phyloP scores from a whole-genome alignment of 2,113 vertebrate species.

The Misgurnus mizolepis region DNA sequence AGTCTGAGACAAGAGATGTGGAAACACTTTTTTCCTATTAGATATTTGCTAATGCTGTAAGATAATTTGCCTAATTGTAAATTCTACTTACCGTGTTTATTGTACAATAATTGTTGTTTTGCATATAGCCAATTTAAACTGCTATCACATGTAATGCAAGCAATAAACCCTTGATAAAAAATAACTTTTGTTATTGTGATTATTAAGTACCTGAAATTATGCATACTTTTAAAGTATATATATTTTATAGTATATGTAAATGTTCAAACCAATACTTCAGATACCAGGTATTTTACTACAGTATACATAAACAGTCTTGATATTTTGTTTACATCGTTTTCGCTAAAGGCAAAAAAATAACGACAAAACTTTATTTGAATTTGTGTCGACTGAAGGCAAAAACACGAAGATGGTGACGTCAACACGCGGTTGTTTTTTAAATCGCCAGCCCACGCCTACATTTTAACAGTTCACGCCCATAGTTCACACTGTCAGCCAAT shows the following conservation, averaged over 20 bases:
- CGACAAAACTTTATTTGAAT: too few species aligned
- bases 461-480: not conserved
- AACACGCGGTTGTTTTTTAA: conserved; percentile 46
- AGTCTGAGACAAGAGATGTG: conserved; percentile 8
- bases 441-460: conserved; percentile 41
- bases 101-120: conserved; percentile 74
- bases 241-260: too few species aligned
- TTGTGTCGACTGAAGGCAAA: not conserved
- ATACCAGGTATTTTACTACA: not conserved
- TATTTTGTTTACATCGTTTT: too few species aligned
- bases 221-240: too few species aligned
- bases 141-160: conserved; percentile 74
- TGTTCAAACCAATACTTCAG: not conserved
- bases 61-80: conserved; percentile 72
- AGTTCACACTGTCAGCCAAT: conserved; percentile 58
- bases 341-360: too few species aligned
- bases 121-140: conserved; percentile 68
- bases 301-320: not conserved
- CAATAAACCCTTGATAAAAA: conserved; percentile 78
- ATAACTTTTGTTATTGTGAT: not conserved
- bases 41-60: conserved; percentile 64
- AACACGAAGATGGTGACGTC: not conserved
- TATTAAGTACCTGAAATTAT: too few species aligned
- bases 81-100: conserved; percentile 70
- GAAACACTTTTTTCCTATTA: conserved; percentile 51